Evolutionary conservation across 2,113 vertebrate species (phyloP).

Genomic region (Catagonus wagneri): DNA sequence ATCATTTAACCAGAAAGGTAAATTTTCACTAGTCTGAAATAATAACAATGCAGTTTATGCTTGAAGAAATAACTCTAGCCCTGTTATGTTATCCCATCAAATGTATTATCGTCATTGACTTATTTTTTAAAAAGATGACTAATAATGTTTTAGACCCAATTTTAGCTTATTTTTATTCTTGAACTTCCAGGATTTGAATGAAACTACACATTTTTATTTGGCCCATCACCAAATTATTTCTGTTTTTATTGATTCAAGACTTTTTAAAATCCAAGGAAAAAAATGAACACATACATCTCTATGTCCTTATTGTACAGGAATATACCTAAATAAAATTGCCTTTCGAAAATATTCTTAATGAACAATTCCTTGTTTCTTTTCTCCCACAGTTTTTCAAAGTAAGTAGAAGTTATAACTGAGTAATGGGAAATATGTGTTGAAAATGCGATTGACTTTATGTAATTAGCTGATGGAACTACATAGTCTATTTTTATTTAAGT

Average conservation of each 20-base stretch:
- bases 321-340: not conserved
- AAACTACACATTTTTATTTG: not conserved
- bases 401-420: not conserved
- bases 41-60: not conserved
- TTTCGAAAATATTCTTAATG: not conserved
- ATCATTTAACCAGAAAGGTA: not conserved
- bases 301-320: not conserved
- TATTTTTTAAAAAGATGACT: not conserved
- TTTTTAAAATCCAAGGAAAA: slow-evolving; percentile 23
- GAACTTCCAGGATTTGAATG: slow-evolving; percentile 15
- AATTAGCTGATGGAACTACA: not conserved
- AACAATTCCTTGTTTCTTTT: not conserved
- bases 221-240: not conserved
- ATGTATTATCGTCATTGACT: not conserved
- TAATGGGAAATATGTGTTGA: not conserved
- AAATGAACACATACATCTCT: not conserved
- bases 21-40: not conserved
- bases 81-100: not conserved
- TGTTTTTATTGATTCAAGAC: not conserved
- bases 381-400: not conserved
- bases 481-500: not conserved
- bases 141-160: not conserved
- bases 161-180: slow-evolving; percentile 31
- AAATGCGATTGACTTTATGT: not conserved
- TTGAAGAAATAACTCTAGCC: not conserved